A percentile compares a stretch with the other conserved stretches of the same genome.
Evolutionary conservation across 1,140 invertebrate species (phyloP).

Genomic region (Pomacea maculata): DNA sequence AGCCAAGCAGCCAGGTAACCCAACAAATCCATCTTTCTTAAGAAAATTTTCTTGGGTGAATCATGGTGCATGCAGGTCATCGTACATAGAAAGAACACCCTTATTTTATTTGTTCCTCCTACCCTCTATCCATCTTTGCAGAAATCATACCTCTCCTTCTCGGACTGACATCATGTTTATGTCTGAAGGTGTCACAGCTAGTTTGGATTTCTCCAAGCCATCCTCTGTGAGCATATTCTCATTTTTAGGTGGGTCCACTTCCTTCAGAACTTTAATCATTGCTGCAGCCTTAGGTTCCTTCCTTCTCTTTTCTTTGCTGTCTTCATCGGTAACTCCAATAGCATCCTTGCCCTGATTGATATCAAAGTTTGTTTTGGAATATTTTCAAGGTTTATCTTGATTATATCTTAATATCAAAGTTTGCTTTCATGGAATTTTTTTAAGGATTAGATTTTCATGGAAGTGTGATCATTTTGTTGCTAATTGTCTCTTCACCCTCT

Average conservation of each 20-base stretch:
- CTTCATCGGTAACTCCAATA: conserved; percentile 11
- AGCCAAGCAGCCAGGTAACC: too few relatives aligned
- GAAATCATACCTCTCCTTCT: conserved; percentile 47
- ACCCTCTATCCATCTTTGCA: neutral
- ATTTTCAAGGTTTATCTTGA: too few relatives aligned
- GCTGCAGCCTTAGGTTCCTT: conserved; percentile 20
- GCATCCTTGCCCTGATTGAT: conserved; percentile 27
- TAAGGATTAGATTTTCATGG: too few relatives aligned
- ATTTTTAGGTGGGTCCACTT: conserved; percentile 28
- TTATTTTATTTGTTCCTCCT: neutral
- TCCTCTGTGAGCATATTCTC: conserved; percentile 26
- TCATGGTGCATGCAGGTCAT: too few relatives aligned
- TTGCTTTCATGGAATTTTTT: too few relatives aligned
- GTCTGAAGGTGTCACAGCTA: conserved; percentile 39
- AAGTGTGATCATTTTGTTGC: too few relatives aligned
- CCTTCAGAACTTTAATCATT: conserved; percentile 51
- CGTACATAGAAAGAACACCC: too few relatives aligned
- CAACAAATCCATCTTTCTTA: too few relatives aligned
- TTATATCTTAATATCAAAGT: too few relatives aligned
- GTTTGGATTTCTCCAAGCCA: conserved; percentile 36
- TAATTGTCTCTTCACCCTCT: too few relatives aligned
- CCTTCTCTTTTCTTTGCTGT: conserved; percentile 13
- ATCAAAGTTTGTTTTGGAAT: too few relatives aligned
- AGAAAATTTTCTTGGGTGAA: too few relatives aligned
- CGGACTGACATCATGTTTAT: conserved; percentile 43